These are phyloP conservation scores for Muscidifurax raptorellus DNA, from an alignment of 1,140 invertebrate genomes.

Conservation along the genomic window DNA sequence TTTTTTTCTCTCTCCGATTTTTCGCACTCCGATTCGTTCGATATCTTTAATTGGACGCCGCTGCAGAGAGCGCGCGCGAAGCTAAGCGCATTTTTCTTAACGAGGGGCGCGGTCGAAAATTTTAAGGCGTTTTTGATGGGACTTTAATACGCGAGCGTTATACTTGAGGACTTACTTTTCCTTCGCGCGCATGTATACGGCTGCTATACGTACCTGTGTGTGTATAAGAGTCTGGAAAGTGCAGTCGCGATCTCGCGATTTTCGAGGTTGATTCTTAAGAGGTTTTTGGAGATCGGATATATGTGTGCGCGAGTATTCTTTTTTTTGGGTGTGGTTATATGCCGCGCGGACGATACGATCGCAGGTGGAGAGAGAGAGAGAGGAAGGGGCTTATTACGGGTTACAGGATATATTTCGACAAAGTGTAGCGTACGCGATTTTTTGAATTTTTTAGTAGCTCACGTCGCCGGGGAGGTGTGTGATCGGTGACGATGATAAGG, in stretches of 20 bases:
- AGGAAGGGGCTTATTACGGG: background rate
- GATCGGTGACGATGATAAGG: background rate
- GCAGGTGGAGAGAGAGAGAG: background rate
- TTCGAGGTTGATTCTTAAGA: slow-evolving; percentile 1
- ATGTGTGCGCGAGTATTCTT: background rate
- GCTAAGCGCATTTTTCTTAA: background rate
- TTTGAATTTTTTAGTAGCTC: background rate
- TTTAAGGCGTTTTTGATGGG: background rate
- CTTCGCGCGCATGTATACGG: background rate
- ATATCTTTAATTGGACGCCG: background rate
- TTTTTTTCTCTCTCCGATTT: background rate
- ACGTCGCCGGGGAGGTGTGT: background rate
- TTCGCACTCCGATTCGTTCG: background rate
- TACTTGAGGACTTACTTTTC: slow-evolving; percentile 1
- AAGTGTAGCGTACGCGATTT: background rate
- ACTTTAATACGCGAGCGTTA: background rate
- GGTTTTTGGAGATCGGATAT: background rate
- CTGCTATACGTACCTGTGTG: background rate
- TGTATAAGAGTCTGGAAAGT: background rate
- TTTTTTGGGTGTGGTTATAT: background rate
- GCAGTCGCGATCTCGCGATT: background rate
- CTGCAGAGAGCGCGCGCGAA: background rate
- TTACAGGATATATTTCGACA: background rate
- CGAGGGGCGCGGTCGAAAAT: background rate
- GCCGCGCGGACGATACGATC: background rate